Evolutionary conservation across 2,888 invertebrate genomes (phyloP).

Genomic region (Tachina lurida): DNA sequence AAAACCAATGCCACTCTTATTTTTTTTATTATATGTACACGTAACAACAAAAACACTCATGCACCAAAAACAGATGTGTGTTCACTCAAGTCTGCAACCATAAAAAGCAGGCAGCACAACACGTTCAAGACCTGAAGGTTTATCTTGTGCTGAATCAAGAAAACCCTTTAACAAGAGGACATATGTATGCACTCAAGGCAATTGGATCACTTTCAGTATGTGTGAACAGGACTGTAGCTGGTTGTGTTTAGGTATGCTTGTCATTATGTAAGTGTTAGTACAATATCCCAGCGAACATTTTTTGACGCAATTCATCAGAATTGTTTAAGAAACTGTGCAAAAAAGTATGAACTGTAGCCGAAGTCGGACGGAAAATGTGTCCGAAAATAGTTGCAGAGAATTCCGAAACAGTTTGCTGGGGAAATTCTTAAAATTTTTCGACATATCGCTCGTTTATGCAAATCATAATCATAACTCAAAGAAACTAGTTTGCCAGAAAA

Average conservation of each 20-base stretch:
- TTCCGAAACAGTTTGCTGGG: no score
- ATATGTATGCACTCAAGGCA: constrained; percentile 37
- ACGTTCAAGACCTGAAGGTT: constrained; percentile 39
- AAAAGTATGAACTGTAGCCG: no score
- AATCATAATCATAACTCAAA: no score
- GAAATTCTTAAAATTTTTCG: no score
- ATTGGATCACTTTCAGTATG: constrained; percentile 34
- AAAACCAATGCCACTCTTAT: constrained; percentile 10
- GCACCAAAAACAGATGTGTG: background rate
- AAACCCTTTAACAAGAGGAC: constrained; percentile 48
- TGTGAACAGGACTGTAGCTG: constrained; percentile 24
- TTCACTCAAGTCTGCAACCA: background rate
- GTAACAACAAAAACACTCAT: background rate
- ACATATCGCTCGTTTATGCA: no score
- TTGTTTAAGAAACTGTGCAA: no score
- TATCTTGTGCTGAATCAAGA: constrained; percentile 52
- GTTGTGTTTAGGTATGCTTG: background rate
- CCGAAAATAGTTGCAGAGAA: no score
- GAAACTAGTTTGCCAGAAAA: no score
- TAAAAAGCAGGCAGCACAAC: background rate
- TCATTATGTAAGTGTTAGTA: background rate
- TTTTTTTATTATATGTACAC: background rate
- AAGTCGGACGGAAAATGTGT: no score
- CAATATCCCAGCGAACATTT: no score
- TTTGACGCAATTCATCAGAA: no score